Conservation (phyloP, 2,797 vertebrate genomes). For the Hyperoplus immaculatus region DNA sequence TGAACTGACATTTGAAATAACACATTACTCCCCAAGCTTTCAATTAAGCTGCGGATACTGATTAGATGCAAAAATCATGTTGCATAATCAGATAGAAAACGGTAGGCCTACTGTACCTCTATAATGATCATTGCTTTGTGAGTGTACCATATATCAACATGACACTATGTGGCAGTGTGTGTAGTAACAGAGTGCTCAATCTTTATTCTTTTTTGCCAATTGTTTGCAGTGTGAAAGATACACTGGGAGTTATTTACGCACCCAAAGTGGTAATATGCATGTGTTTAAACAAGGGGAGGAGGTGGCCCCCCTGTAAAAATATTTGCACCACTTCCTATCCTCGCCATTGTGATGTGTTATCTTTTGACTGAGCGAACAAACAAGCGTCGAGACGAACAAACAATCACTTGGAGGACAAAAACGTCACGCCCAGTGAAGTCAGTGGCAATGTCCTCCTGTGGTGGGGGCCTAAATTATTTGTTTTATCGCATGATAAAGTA, state of each 20-base stretch:
- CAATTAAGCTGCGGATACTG: slow-evolving; percentile 15
- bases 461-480: slow-evolving; percentile 56
- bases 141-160: neutral
- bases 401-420: slow-evolving; percentile 62
- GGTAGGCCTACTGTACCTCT: neutral
- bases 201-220: slow-evolving; percentile 31
- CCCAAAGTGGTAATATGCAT: slow-evolving; percentile 48
- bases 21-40: slow-evolving; percentile 22
- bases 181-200: slow-evolving; percentile 7
- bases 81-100: slow-evolving; percentile 41
- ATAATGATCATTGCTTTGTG: neutral
- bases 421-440: slow-evolving; percentile 36
- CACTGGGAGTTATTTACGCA: slow-evolving; percentile 59
- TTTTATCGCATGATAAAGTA: slow-evolving; percentile 54
- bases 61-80: slow-evolving; percentile 31
- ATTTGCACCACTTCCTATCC: slow-evolving; percentile 63
- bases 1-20: slow-evolving; percentile 47
- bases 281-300: slow-evolving; percentile 53
- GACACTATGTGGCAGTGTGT: neutral
- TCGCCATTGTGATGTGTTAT: slow-evolving; percentile 63
- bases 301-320: slow-evolving; percentile 45
- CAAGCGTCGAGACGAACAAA: slow-evolving; percentile 60
- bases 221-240: slow-evolving; percentile 56
- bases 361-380: slow-evolving; percentile 67
- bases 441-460: slow-evolving; percentile 49